A percentile compares a stretch with the other conserved stretches of the same genome.
Evolutionary conservation across 2,888 invertebrate genomes (phyloP).

Genomic region (Caenorhabditis drosophilae): DNA sequence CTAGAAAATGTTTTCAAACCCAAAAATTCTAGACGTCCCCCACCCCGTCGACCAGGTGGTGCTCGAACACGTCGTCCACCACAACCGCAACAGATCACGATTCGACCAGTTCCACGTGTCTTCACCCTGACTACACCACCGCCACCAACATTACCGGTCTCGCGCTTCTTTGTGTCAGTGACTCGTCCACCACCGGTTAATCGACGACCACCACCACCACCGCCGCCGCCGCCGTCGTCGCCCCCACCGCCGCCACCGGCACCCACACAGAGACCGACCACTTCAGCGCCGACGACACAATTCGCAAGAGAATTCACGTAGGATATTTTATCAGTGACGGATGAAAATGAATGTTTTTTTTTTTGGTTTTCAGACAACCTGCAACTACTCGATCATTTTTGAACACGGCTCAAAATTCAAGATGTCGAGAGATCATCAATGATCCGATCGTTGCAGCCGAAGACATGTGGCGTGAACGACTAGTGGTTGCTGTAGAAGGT

Average conservation of each 20-base stretch:
- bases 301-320: not conserved
- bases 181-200: conserved; percentile 18
- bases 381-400: conserved; percentile 29
- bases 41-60: too few relatives aligned
- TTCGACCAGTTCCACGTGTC: conserved; percentile 29
- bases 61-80: conserved; percentile 28
- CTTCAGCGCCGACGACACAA: conserved; percentile 5
- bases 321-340: conserved; percentile 1
- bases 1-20: too few relatives aligned
- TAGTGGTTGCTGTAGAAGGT: conserved; percentile 60
- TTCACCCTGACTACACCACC: conserved; percentile 31
- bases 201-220: conserved; percentile 15
- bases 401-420: conserved; percentile 14
- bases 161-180: conserved; percentile 22
- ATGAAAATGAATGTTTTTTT: conserved; percentile 5
- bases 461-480: conserved; percentile 58
- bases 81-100: conserved; percentile 1
- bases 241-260: conserved; percentile 20
- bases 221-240: conserved; percentile 20
- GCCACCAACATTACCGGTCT: conserved; percentile 24
- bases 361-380: conserved; percentile 14
- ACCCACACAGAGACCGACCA: conserved; percentile 20
- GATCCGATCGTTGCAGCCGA: conserved; percentile 63
- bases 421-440: conserved; percentile 59
- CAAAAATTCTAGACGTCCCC: conserved; percentile 25